phyloP scores from a whole-genome alignment of 1,140 invertebrate species.

The Eurytemora carolleeae region DNA sequence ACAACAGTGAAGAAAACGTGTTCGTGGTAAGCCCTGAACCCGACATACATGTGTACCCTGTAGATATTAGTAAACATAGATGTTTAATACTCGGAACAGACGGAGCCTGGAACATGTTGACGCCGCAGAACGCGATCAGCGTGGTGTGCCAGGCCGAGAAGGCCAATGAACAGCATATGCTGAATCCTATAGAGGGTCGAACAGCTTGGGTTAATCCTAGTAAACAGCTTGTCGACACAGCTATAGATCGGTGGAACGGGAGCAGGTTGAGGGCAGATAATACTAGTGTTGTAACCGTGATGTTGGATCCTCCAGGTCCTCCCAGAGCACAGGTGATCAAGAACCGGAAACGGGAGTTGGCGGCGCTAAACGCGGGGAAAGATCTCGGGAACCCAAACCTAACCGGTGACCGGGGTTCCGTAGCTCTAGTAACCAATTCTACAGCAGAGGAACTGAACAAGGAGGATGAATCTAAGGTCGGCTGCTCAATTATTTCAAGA shows the following conservation, averaged over 20 bases:
- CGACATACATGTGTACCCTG: constrained; percentile 65
- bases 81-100: constrained; percentile 90
- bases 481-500: not conserved
- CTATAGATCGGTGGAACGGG: constrained; percentile 39
- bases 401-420: too few relatives aligned
- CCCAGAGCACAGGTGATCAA: constrained; percentile 28
- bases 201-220: constrained; percentile 61
- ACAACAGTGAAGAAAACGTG: constrained; percentile 63
- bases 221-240: constrained; percentile 65
- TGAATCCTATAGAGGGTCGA: constrained; percentile 16
- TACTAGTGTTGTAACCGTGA: constrained; percentile 76
- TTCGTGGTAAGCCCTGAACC: constrained; percentile 95
- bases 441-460: too few relatives aligned
- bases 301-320: constrained; percentile 71
- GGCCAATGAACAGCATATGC: constrained; percentile 44
- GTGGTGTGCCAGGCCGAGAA: constrained; percentile 59
- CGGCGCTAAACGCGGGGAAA: constrained; percentile 1
- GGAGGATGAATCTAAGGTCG: too few relatives aligned
- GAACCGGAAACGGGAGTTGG: constrained; percentile 6
- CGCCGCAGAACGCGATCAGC: constrained; percentile 48
- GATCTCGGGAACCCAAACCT: too few relatives aligned
- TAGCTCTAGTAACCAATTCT: constrained; percentile 13
- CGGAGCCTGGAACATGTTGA: constrained; percentile 88
- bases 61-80: constrained; percentile 53
- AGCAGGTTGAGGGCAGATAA: constrained; percentile 83